phyloP scores from a whole-genome alignment of 2,797 vertebrate species.

The Gallinago nigripennis region DNA sequence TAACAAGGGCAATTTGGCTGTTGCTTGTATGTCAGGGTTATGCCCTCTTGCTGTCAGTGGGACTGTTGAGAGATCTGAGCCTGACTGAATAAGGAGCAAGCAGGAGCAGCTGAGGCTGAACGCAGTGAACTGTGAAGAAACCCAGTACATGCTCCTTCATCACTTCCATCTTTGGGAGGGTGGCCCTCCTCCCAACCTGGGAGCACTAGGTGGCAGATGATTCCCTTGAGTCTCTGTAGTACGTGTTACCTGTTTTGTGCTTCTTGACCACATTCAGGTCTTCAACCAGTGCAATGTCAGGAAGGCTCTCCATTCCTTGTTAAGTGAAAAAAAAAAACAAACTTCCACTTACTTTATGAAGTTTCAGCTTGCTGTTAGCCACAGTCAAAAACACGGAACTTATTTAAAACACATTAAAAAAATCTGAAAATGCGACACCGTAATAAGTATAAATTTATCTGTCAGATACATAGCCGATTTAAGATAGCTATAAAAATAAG shows the following conservation, averaged over 20 bases:
- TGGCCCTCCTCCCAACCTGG: neutral
- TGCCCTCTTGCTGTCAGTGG: neutral
- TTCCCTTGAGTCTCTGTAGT: neutral
- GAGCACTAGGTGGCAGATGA: neutral
- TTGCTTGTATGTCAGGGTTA: neutral
- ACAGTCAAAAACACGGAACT: neutral
- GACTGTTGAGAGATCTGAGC: neutral
- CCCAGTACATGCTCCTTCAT: neutral
- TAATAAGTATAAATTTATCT: neutral
- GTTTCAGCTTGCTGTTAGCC: neutral
- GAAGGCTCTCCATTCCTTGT: neutral
- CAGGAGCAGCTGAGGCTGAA: neutral
- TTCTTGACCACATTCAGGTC: neutral
- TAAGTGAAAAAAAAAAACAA: neutral
- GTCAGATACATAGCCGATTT: neutral
- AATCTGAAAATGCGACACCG: neutral
- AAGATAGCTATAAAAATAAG: neutral
- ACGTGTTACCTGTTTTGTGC: neutral
- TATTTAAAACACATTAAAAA: neutral
- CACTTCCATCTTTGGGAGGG: neutral
- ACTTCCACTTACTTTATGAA: neutral
- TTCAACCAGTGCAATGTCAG: neutral
- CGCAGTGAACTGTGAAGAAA: rapidly evolving
- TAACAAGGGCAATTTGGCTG: neutral
- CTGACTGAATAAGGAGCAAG: neutral